Evolutionary conservation across 2,888 invertebrate species (phyloP).

Genomic region (Tachina grossa): DNA sequence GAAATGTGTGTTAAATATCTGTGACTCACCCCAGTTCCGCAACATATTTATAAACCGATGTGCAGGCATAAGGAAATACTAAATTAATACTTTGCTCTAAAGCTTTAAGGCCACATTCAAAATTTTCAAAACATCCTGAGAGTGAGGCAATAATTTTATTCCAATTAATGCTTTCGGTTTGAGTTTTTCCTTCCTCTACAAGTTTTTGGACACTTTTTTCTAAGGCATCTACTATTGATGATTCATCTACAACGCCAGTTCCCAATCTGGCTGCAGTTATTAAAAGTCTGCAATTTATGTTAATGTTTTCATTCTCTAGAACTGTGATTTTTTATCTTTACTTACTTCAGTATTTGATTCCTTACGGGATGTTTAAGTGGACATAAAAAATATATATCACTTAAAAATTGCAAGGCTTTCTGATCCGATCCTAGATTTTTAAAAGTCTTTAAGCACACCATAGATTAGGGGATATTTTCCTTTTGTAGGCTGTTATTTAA

Average conservation of each 20-base stretch:
- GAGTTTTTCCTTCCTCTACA: constrained; percentile 68
- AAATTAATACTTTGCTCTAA: constrained; percentile 74
- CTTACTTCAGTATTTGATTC: constrained; percentile 81
- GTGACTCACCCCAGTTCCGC: constrained; percentile 75
- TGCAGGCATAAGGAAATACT: constrained; percentile 77
- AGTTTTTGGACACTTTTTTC: constrained; percentile 72
- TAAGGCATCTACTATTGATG: constrained; percentile 73
- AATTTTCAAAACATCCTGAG: constrained; percentile 80
- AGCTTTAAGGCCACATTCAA: constrained; percentile 77
- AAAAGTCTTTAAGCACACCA: constrained; percentile 71
- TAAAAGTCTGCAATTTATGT: constrained; percentile 66
- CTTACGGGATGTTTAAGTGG: constrained; percentile 82
- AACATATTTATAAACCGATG: constrained; percentile 77
- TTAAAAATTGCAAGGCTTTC: constrained; percentile 77
- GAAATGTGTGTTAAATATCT: neutral
- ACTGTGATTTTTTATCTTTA: constrained; percentile 8
- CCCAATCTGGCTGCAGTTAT: constrained; percentile 71
- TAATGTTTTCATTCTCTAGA: too few species aligned
- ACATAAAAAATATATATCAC: constrained; percentile 79
- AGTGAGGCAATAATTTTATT: constrained; percentile 78
- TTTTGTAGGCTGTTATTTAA: neutral
- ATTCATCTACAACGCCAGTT: constrained; percentile 69
- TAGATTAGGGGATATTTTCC: neutral
- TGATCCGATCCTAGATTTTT: constrained; percentile 71
- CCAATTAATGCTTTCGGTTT: constrained; percentile 72